A percentile compares a stretch with the other conserved stretches of the same genome.
Conservation (phyloP, 2,797 vertebrate genomes). For the Lutjanus argentimaculatus region DNA sequence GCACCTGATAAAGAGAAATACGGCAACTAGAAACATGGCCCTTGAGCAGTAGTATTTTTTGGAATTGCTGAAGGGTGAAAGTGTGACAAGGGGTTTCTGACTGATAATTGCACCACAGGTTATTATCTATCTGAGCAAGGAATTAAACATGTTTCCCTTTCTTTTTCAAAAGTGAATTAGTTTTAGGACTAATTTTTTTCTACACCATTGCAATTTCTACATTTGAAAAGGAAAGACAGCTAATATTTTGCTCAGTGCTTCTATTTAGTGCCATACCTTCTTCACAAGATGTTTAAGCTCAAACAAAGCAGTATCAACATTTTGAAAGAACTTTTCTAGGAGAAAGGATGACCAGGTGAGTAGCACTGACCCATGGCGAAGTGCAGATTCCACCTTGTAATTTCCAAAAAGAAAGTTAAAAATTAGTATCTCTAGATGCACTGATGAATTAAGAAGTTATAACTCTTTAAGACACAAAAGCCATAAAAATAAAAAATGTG, state of each 20-base stretch:
- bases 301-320: conserved; percentile 83
- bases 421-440: not conserved
- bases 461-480: not conserved
- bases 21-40: not conserved
- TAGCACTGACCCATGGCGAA: conserved; percentile 86
- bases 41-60: not conserved
- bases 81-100: not conserved
- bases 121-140: not conserved
- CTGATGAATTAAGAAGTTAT: not conserved
- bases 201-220: not conserved
- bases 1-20: conserved; percentile 77
- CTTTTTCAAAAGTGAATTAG: not conserved
- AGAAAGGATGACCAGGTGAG: conserved; percentile 90
- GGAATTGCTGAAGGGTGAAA: not conserved
- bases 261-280: conserved; percentile 78
- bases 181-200: not conserved
- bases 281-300: conserved; percentile 84
- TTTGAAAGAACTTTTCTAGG: conserved; percentile 87
- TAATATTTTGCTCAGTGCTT: not conserved
- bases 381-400: conserved; percentile 83
- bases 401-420: conserved; percentile 7
- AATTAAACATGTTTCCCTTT: not conserved
- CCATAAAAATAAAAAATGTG: not conserved
- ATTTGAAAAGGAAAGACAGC: not conserved
- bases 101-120: not conserved